These are phyloP conservation scores for Drosophila prosaltans DNA, from an alignment of 1,140 invertebrate species.

Conservation along the genomic window DNA sequence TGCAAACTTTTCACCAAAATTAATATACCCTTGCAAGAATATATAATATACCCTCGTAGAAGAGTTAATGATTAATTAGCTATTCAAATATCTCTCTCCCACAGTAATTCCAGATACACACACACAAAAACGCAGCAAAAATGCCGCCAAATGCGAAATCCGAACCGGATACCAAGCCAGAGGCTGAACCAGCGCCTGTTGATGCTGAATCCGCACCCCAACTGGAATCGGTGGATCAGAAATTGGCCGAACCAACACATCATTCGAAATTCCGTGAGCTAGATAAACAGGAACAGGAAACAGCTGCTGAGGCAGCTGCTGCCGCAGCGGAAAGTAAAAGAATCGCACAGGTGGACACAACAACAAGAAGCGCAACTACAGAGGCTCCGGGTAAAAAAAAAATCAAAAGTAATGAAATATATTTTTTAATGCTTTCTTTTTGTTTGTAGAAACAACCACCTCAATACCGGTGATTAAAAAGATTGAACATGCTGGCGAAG, in stretches of 20 bases:
- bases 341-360: conserved; percentile 72
- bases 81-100: not conserved
- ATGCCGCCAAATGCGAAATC: conserved; percentile 79
- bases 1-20: too few species aligned
- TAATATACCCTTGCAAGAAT: too few species aligned
- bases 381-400: conserved; percentile 56
- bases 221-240: conserved; percentile 66
- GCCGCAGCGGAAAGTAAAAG: conserved; percentile 68
- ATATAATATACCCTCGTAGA: too few species aligned
- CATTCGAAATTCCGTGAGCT: conserved; percentile 68
- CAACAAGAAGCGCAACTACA: conserved; percentile 73
- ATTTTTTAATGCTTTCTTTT: too few species aligned
- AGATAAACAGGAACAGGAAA: conserved; percentile 51
- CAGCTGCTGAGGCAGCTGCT: conserved; percentile 50
- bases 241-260: conserved; percentile 68
- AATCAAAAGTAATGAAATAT: too few species aligned
- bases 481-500: conserved; percentile 71
- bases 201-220: conserved; percentile 56
- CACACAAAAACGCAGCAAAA: conserved; percentile 50
- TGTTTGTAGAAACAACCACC: conserved; percentile 45
- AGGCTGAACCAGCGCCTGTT: conserved; percentile 67
- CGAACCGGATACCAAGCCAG: conserved; percentile 61
- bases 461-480: conserved; percentile 71
- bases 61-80: too few species aligned
- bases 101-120: conserved; percentile 23